Evolutionary conservation across 1,140 invertebrate species (phyloP).

Genomic region (Dendroctonus ponderosae): DNA sequence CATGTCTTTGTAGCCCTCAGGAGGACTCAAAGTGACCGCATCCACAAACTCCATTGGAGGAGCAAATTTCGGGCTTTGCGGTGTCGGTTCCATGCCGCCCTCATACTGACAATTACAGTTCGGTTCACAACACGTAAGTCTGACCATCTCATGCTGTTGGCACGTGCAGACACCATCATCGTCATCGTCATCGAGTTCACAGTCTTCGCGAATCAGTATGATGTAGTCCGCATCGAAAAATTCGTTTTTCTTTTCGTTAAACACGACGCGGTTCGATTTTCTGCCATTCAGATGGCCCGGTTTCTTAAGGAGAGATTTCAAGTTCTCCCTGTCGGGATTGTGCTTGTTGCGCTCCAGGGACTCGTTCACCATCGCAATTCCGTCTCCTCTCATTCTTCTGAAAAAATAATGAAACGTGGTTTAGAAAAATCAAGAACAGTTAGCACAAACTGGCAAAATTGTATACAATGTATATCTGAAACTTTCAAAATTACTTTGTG

Average conservation of each 20-base stretch:
- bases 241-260: constrained; percentile 81
- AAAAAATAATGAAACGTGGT: not conserved
- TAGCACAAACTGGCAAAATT: no score
- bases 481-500: no score
- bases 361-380: constrained; percentile 51
- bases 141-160: constrained; percentile 68
- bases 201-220: constrained; percentile 80
- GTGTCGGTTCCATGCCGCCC: constrained; percentile 48
- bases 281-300: constrained; percentile 51
- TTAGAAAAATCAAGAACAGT: no score
- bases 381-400: constrained; percentile 34
- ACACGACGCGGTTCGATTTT: constrained; percentile 64
- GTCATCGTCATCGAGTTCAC: constrained; percentile 73
- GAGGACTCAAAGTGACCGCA: constrained; percentile 79
- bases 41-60: constrained; percentile 66
- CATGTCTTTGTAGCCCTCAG: constrained; percentile 80
- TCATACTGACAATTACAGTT: constrained; percentile 57
- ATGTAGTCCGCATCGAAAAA: constrained; percentile 87
- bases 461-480: no score
- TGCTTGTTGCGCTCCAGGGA: constrained; percentile 44
- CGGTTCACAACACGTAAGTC: constrained; percentile 61
- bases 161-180: constrained; percentile 65
- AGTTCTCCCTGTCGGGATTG: constrained; percentile 50
- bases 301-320: constrained; percentile 61
- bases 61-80: constrained; percentile 57